Conservation (phyloP, 1,140 invertebrate species). For the Philotrypesis tridentata region DNA sequence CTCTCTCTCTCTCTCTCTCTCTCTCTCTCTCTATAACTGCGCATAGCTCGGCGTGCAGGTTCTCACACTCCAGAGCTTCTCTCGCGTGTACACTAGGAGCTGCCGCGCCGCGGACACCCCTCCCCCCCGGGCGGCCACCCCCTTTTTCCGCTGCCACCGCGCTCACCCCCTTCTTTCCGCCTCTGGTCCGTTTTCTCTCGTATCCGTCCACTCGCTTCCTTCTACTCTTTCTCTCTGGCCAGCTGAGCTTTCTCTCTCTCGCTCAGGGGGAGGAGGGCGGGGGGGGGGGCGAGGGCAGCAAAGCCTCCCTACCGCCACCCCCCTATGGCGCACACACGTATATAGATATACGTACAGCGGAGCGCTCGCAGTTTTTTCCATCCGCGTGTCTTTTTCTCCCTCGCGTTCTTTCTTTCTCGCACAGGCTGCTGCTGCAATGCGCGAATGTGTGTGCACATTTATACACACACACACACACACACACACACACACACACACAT, state of each 20-base stretch:
- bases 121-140: slow-evolving; percentile 26
- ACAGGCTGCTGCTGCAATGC: slow-evolving; percentile 12
- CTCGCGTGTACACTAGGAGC: slow-evolving; percentile 52
- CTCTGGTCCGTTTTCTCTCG: slow-evolving; percentile 42
- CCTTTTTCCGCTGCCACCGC: slow-evolving; percentile 21
- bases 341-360: too few relatives aligned
- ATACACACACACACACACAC: too few relatives aligned
- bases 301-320: slow-evolving; percentile 5
- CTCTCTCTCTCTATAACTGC: slow-evolving; percentile 54
- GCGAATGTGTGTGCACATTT: not conserved
- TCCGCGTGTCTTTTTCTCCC: slow-evolving; percentile 42
- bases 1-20: too few relatives aligned
- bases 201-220: not conserved
- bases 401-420: slow-evolving; percentile 44
- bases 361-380: slow-evolving; percentile 51
- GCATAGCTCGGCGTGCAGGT: slow-evolving; percentile 46
- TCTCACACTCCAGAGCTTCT: slow-evolving; percentile 53
- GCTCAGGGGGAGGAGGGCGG: too few relatives aligned
- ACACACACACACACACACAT: too few relatives aligned
- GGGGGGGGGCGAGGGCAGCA: too few relatives aligned
- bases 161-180: slow-evolving; percentile 45
- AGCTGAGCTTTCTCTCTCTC: slow-evolving; percentile 17
- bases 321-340: slow-evolving; percentile 25
- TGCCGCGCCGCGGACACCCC: slow-evolving; percentile 51
- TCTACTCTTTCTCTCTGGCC: not conserved